These are phyloP conservation scores for Oostethus manadensis DNA, from an alignment of 2,113 vertebrate genomes.

Conservation along the genomic window DNA sequence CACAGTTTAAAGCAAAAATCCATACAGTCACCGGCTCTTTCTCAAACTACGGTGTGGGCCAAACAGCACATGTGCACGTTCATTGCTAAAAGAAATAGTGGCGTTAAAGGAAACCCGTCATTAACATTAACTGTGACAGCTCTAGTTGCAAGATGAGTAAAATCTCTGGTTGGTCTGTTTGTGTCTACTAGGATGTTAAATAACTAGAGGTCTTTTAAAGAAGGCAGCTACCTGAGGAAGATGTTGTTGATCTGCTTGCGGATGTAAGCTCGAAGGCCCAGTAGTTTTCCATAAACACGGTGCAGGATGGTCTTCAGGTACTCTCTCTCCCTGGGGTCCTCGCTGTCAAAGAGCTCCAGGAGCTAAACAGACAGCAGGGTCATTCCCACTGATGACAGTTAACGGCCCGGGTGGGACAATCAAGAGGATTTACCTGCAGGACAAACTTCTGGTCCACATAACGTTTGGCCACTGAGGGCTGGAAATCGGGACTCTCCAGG, in stretches of 20 bases:
- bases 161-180: too few relatives aligned
- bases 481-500: constrained; percentile 90
- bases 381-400: constrained; percentile 3
- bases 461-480: constrained; percentile 89
- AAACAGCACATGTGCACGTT: too few relatives aligned
- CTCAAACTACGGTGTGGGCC: too few relatives aligned
- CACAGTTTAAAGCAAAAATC: too few relatives aligned
- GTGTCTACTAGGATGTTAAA: too few relatives aligned
- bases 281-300: constrained; percentile 88
- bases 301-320: constrained; percentile 92
- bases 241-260: constrained; percentile 94
- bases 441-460: constrained; percentile 94
- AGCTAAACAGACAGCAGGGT: constrained; percentile 63
- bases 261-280: constrained; percentile 87
- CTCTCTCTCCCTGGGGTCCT: constrained; percentile 87
- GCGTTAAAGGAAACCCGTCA: too few relatives aligned
- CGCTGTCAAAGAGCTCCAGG: constrained; percentile 87
- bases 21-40: too few relatives aligned
- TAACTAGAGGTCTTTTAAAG: too few relatives aligned
- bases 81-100: too few relatives aligned
- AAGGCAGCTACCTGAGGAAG: constrained; percentile 79
- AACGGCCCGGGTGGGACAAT: not conserved
- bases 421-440: constrained; percentile 72
- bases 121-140: too few relatives aligned
- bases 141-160: too few relatives aligned